These are phyloP conservation scores for Lycophotia porphyrea DNA, from an alignment of 2,888 invertebrate species.

Conservation along the genomic window DNA sequence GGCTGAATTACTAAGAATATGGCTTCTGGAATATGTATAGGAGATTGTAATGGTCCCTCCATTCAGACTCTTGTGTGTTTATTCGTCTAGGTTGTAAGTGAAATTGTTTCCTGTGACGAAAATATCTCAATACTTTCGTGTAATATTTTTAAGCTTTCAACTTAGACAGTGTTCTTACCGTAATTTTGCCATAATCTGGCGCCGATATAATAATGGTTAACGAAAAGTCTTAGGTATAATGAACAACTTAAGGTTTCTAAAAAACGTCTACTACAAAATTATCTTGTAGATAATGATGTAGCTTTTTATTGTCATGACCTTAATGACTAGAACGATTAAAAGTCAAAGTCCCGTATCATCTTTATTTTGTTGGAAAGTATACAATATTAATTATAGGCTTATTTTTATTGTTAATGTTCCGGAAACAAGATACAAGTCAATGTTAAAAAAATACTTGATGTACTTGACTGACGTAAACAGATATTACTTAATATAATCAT, in stretches of 20 bases:
- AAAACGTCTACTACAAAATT: not conserved
- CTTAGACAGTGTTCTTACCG: no score
- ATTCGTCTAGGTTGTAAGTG: not conserved
- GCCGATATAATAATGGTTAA: not conserved
- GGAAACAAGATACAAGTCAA: not conserved
- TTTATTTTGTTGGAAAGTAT: slow-evolving; percentile 13
- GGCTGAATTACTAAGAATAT: slow-evolving; percentile 46
- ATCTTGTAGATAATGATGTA: not conserved
- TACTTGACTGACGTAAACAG: not conserved
- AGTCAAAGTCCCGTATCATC: slow-evolving; percentile 1
- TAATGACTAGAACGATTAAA: slow-evolving; percentile 35
- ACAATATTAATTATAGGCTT: not conserved
- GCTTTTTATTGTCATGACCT: not conserved
- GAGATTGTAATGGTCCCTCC: slow-evolving; percentile 49
- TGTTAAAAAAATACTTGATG: not conserved
- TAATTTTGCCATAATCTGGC: not conserved
- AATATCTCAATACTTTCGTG: not conserved
- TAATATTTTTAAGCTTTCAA: no score
- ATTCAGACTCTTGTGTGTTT: not conserved
- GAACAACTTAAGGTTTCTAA: not conserved
- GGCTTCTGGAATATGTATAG: slow-evolving; percentile 44
- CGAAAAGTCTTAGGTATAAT: slow-evolving; percentile 1
- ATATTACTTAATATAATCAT: not conserved
- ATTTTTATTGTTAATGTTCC: not conserved
- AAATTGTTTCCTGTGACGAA: not conserved